These are phyloP conservation scores for Phortica variegata DNA, from an alignment of 1,140 invertebrate species.

Conservation along the genomic window DNA sequence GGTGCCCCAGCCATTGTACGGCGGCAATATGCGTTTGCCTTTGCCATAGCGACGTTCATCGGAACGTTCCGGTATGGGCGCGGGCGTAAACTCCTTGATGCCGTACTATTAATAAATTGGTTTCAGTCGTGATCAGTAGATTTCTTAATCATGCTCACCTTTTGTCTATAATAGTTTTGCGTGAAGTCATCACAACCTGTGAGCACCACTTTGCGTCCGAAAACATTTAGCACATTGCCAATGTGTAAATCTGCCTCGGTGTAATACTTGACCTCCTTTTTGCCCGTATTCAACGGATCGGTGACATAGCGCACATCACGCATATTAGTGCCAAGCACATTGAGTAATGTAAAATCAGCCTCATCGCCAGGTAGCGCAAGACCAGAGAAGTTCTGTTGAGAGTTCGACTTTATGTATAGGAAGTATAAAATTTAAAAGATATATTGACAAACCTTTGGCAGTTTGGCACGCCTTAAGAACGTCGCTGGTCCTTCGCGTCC, in stretches of 20 bases:
- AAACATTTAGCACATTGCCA: constrained; percentile 76
- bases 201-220: constrained; percentile 76
- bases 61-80: constrained; percentile 59
- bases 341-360: constrained; percentile 66
- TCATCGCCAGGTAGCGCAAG: constrained; percentile 64
- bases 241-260: constrained; percentile 71
- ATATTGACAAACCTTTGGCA: no score
- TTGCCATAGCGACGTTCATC: constrained; percentile 36
- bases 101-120: constrained; percentile 30
- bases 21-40: constrained; percentile 66
- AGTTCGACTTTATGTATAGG: constrained; percentile 6
- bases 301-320: constrained; percentile 64
- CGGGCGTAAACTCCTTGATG: constrained; percentile 64
- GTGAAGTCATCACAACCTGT: constrained; percentile 86
- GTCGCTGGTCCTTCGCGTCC: constrained; percentile 70
- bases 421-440: background rate
- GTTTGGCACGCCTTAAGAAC: constrained; percentile 72
- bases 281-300: constrained; percentile 62
- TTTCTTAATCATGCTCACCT: no score
- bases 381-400: constrained; percentile 41
- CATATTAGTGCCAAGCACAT: constrained; percentile 67
- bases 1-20: constrained; percentile 85
- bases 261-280: constrained; percentile 63
- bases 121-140: no score
- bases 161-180: constrained; percentile 79